Percentiles rank a stretch among this genome's conserved stretches.
phyloP scores from a whole-genome alignment of 1,140 invertebrate species.

The Phenacoccus solenopsis region DNA sequence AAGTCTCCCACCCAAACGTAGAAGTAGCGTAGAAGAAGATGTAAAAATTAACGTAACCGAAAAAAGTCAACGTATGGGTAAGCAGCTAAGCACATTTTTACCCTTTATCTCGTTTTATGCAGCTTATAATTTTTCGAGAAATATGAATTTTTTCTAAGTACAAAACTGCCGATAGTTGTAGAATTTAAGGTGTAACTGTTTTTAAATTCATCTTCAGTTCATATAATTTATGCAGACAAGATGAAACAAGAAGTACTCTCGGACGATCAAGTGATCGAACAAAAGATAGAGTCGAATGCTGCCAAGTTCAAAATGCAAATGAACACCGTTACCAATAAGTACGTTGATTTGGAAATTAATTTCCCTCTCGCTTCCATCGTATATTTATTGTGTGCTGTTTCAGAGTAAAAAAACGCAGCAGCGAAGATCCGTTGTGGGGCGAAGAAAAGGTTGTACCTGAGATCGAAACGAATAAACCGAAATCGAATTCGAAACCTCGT shows the following conservation, averaged over 20 bases:
- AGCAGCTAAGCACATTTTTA: neutral
- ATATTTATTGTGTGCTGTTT: neutral
- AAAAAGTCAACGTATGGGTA: neutral
- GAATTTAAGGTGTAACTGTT: neutral
- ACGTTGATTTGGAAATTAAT: neutral
- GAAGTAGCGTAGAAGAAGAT: neutral
- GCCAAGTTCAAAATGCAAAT: neutral
- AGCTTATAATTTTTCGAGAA: neutral
- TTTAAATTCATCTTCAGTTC: neutral
- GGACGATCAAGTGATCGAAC: neutral
- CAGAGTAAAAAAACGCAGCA: constrained; percentile 21
- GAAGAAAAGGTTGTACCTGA: neutral
- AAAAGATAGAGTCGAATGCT: neutral
- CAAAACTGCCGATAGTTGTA: neutral
- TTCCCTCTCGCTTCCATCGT: neutral
- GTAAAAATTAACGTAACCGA: neutral
- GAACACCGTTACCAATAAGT: neutral
- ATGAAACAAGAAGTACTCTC: neutral
- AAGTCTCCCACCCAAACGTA: neutral
- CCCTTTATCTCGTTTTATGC: neutral
- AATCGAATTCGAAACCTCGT: neutral
- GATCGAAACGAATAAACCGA: neutral
- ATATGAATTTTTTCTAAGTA: neutral
- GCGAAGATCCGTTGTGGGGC: constrained; percentile 7
- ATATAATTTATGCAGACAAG: neutral